Conservation (phyloP, 1,140 invertebrate genomes). For the Tetraneura akinire region DNA sequence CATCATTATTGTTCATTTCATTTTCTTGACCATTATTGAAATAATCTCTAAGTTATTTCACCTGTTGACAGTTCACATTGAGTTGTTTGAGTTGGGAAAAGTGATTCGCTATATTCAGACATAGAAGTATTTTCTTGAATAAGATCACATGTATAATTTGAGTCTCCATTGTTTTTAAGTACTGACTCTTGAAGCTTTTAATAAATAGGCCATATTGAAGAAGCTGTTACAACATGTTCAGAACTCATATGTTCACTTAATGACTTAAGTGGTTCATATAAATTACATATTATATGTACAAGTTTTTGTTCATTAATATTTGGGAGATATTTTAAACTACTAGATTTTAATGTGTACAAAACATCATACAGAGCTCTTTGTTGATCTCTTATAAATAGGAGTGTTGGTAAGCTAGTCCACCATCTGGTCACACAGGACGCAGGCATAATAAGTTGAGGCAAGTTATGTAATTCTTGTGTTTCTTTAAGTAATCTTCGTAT, state of each 20-base stretch:
- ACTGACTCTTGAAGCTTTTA: too few species aligned
- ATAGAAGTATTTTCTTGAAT: not conserved
- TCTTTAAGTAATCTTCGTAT: slow-evolving; percentile 2
- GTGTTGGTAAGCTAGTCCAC: not conserved
- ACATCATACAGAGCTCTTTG: not conserved
- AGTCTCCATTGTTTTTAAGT: not conserved
- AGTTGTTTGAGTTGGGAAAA: not conserved
- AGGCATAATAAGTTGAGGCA: slow-evolving; percentile 8
- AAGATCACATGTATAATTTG: not conserved
- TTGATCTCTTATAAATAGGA: slow-evolving; percentile 1
- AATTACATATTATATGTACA: not conserved
- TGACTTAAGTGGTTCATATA: too few species aligned
- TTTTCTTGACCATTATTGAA: not conserved
- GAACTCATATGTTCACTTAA: too few species aligned
- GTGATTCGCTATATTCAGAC: not conserved
- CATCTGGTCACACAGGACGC: not conserved
- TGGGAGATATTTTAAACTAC: slow-evolving; percentile 1
- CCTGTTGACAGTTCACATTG: not conserved
- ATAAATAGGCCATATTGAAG: too few species aligned
- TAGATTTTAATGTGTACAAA: not conserved
- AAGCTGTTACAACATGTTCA: too few species aligned
- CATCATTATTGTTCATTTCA: slow-evolving; percentile 15
- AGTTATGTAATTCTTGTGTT: not conserved
- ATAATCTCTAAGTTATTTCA: not conserved
- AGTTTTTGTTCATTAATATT: not conserved